These are phyloP conservation scores for Papilio dardanus DNA, from an alignment of 1,140 invertebrate genomes.

Conservation along the genomic window DNA sequence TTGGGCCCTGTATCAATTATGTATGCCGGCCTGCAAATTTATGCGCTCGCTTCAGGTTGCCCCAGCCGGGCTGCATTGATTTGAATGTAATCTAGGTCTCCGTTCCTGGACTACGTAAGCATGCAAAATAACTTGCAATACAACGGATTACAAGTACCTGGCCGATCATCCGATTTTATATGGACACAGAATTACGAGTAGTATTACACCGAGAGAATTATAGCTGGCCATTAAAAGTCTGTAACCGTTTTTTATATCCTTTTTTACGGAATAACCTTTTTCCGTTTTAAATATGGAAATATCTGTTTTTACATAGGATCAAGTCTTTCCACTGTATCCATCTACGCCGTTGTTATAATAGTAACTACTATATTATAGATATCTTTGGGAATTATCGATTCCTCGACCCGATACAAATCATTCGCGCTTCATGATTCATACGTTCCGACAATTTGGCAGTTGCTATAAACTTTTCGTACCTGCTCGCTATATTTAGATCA, in stretches of 20 bases:
- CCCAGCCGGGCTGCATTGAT: slow-evolving; percentile 10
- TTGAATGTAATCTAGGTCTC: slow-evolving; percentile 8
- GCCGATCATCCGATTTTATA: too few species aligned
- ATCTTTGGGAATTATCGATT: neutral
- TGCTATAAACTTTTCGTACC: neutral
- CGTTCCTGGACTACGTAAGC: neutral
- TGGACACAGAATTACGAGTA: too few species aligned
- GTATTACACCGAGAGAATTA: too few species aligned
- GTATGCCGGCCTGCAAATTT: neutral
- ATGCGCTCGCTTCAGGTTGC: neutral
- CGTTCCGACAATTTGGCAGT: slow-evolving; percentile 13
- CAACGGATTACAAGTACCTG: neutral
- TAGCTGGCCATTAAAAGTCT: neutral
- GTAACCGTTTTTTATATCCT: too few species aligned
- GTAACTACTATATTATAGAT: neutral
- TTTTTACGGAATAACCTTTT: too few species aligned
- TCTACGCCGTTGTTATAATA: neutral
- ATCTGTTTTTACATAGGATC: neutral
- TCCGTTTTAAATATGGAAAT: too few species aligned
- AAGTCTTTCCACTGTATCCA: neutral
- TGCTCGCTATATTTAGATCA: slow-evolving; percentile 18
- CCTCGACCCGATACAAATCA: neutral
- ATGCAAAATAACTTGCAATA: neutral
- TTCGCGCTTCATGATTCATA: neutral
- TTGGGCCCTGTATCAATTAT: neutral